Conservation (phyloP, 2,797 vertebrate species). For the Eulemur mongoz region DNA sequence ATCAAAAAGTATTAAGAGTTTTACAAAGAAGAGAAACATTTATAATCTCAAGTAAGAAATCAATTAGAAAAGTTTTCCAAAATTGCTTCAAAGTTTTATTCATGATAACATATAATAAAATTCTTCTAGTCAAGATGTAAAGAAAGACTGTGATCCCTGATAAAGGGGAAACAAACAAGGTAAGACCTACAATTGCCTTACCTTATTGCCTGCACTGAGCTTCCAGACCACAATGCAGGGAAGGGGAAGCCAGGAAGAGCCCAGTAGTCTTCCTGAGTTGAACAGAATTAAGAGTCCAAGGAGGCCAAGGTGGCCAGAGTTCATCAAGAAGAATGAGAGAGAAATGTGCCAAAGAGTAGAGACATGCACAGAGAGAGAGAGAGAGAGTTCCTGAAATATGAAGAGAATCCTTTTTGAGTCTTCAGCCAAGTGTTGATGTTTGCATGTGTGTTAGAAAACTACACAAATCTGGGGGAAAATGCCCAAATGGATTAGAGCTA, state of each 20-base stretch:
- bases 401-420: background rate
- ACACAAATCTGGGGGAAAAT: background rate
- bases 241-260: background rate
- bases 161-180: background rate
- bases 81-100: background rate
- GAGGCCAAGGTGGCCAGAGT: background rate
- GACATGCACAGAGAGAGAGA: background rate
- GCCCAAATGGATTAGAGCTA: background rate
- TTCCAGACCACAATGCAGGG: fast-evolving
- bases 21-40: background rate
- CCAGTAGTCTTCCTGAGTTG: background rate
- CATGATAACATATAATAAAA: background rate
- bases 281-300: background rate
- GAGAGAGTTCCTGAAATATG: background rate
- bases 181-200: background rate
- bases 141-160: background rate
- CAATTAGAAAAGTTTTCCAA: background rate
- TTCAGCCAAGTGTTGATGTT: background rate
- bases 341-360: background rate
- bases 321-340: background rate
- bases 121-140: background rate
- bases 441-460: background rate
- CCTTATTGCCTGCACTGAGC: background rate
- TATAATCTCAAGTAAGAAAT: background rate
- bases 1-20: background rate